Base-by-base conservation (phyloP, 2,797 vertebrate genomes). In the Chromobotia macracanthus region DNA sequence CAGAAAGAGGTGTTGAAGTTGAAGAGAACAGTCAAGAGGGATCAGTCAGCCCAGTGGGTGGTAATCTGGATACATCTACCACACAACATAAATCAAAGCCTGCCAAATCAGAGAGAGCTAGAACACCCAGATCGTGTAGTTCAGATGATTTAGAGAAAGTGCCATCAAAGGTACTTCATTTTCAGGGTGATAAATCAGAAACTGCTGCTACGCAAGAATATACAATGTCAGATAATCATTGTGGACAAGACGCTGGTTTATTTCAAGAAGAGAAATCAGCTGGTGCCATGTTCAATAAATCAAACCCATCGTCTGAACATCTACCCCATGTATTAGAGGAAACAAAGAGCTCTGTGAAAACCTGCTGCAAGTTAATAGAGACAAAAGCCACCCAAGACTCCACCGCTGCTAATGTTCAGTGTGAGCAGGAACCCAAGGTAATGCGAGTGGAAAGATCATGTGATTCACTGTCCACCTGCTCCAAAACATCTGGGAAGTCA, bases 231-330 rank as follows among this genome's bases (percentile, higher is more conserved):
- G 77, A 80, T 18, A 74, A 76, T 58, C n/a, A 23, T 66, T 80
- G 63, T 6, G 48, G 12, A 63, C 79, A 83, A 75, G 50, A 80
- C 5, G 18, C n/a, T 63, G 64, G 70, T 11, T 18, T 55, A 25
- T 12, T 84, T 85, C 31, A 72, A 80, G 88, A 84, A 0, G 75
- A 83, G 50, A 80, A 87, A 0, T 0, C 85, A 71, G 4, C 4
- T 2, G 91, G 91, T 51, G 87, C 83, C 21, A 68, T 82, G 18
- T 89, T 89, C 0, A 60, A 31, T 28, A 87, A 83, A 81, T 85
- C 86, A 48, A 35, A 74, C 19, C 63, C 3, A 28, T 69, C 56
- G 35, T 75, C 31, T 44, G 56, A 73, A 68, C 15, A 51, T 63
- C 55, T 0, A 8, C 56, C 65, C n/a, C 51, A 60, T 31, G n/a